Evolutionary conservation across 2,888 invertebrate species (phyloP).

Genomic region (Drosophila antonietae): DNA sequence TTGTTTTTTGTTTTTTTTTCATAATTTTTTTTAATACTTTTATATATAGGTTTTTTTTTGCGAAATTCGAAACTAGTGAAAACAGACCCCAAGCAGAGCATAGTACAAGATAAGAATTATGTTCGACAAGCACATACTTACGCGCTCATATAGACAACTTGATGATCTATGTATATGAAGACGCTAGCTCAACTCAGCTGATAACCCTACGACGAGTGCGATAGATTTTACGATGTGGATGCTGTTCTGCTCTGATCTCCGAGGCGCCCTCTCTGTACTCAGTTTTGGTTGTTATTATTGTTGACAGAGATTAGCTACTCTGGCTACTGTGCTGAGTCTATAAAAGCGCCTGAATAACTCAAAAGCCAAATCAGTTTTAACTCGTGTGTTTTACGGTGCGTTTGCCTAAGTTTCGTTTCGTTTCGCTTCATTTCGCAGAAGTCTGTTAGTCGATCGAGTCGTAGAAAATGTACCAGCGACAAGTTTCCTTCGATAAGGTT

Average conservation of each 20-base stretch:
- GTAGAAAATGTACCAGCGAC: conserved; percentile 78
- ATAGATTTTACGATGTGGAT: conserved; percentile 29
- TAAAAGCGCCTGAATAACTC: conserved; percentile 68
- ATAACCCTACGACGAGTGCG: conserved; percentile 44
- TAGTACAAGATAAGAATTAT: conserved; percentile 33
- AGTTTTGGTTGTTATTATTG: conserved; percentile 46
- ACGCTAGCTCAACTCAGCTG: conserved; percentile 36
- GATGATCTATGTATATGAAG: conserved; percentile 9
- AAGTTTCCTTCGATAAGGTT: conserved; percentile 83
- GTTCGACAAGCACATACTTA: neutral
- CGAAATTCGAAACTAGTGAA: conserved; percentile 23
- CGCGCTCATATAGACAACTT: neutral
- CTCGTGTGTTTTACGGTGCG: conserved; percentile 47
- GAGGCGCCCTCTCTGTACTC: conserved; percentile 25
- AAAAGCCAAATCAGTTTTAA: conserved; percentile 66
- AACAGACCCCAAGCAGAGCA: conserved; percentile 51
- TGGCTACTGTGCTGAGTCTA: conserved; percentile 60
- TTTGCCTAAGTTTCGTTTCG: conserved; percentile 13
- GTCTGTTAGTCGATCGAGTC: conserved; percentile 4
- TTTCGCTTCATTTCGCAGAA: neutral
- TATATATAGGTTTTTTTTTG: conserved; percentile 1
- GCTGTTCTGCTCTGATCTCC: conserved; percentile 34
- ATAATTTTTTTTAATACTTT: neutral
- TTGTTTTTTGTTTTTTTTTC: neutral
- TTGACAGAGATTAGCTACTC: conserved; percentile 50